These are phyloP conservation scores for Xestia rhomboidea DNA, from an alignment of 2,888 invertebrate genomes.

Conservation along the genomic window DNA sequence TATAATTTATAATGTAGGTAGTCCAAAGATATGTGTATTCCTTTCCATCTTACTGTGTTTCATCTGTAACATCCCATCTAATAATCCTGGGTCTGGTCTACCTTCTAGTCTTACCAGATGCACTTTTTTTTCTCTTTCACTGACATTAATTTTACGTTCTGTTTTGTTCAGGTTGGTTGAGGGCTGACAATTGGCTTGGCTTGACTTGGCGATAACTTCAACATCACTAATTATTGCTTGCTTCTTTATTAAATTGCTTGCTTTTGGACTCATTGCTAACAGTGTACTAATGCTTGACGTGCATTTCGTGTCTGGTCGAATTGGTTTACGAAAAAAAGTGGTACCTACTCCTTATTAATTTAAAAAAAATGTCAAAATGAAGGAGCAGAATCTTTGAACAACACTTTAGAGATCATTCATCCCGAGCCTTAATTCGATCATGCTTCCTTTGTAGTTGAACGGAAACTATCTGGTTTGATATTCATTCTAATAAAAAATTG, in stretches of 20 bases:
- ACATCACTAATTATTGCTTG: conserved; percentile 27
- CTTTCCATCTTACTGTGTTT: not conserved
- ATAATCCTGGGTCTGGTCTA: not conserved
- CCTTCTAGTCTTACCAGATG: conserved; percentile 7
- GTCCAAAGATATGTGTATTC: not conserved
- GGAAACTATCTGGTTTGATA: not conserved
- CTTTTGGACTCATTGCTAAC: conserved; percentile 19
- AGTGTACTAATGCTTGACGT: conserved; percentile 2
- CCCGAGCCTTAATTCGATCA: conserved; percentile 12
- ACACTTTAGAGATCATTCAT: not conserved
- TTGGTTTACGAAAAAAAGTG: conserved; percentile 3
- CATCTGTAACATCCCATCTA: not conserved
- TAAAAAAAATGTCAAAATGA: not conserved
- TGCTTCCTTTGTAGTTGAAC: not conserved
- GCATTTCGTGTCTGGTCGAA: conserved; percentile 16
- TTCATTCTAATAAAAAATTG: not conserved
- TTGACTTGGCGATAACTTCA: conserved; percentile 45
- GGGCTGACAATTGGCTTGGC: conserved; percentile 53
- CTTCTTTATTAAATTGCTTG: conserved; percentile 41
- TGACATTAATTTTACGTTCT: conserved; percentile 39
- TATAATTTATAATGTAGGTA: not conserved
- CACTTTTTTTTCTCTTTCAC: not conserved
- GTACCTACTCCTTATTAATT: no score
- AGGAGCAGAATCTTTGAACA: not conserved
- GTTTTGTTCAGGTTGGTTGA: conserved; percentile 64